Evolutionary conservation across 2,113 vertebrate genomes (phyloP), one percentile per base, ranked within the genome.

Genomic region (Cavia aperea): DNA sequence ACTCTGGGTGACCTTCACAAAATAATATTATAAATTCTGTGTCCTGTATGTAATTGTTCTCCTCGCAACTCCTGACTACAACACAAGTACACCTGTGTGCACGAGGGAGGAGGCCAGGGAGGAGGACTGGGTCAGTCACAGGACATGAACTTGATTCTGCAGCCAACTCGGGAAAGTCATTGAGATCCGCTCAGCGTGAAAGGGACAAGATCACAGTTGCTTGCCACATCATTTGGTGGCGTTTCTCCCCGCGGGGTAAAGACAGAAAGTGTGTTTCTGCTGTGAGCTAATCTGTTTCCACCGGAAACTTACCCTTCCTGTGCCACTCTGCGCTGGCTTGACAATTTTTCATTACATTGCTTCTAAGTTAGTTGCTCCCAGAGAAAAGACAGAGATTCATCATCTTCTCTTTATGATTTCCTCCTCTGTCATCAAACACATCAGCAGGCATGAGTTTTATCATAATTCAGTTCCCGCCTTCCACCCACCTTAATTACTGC

Each of bases 361-460:
- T 96, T 97, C 96, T 97, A 93, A 96, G 94, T 94, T 96, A 96
- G 83, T 96, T 97, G 96, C 97, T 70, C 95, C 96, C 93, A 94
- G 94, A 96, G 97, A 97, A 97, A 96, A 96, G 89, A 75, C 91
- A 96, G 96, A 96, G 97, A 97, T 97, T 97, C 96, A 96, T 96
- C 96, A 97, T 90, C 96, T 96, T 95, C 89, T 93, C 92, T 96
- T 94, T 95, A 96, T 97, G 96, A 97, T 97, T 97, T 96, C 83
- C 91, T 96, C 96, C 89, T 95, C 89, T 96, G 96, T 97, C 97
- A 97, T 97, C 97, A 97, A 97, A 97, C 94, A 96, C 96, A 97
- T 96, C 96, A 97, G 95, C 86, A 96, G 92, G 93, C 90, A 95
- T 94, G 94, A 88, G 96, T 93, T 93, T 97, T 96, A 97, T 96